These are phyloP conservation scores for Luffia ferchaultella DNA, from an alignment of 2,888 invertebrate species.

Conservation along the genomic window DNA sequence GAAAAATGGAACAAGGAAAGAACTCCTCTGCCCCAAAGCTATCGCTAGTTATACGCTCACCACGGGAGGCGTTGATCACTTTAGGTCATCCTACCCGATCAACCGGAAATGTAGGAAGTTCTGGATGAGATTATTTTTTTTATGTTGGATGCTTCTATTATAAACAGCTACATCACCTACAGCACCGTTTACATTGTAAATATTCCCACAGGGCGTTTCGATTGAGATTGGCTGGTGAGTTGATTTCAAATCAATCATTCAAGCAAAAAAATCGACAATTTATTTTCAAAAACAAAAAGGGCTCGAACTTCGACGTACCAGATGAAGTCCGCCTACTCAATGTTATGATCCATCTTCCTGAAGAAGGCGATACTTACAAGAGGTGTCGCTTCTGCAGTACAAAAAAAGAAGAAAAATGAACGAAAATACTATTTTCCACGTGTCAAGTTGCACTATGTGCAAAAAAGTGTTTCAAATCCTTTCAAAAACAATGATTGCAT, in stretches of 20 bases:
- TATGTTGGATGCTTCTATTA: conserved; percentile 8
- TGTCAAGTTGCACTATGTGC: conserved; percentile 11
- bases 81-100: conserved; percentile 24
- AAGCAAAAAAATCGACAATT: conserved; percentile 6
- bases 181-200: conserved; percentile 15
- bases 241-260: conserved; percentile 12
- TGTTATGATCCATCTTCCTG: conserved; percentile 2
- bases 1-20: conserved; percentile 11
- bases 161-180: conserved; percentile 10
- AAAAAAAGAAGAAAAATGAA: conserved; percentile 12
- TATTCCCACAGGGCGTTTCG: conserved; percentile 15
- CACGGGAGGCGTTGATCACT: conserved; percentile 23
- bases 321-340: neutral
- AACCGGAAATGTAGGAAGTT: conserved; percentile 22
- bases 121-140: conserved; percentile 25
- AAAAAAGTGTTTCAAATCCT: conserved; percentile 15
- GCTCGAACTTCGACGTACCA: conserved; percentile 17
- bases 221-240: conserved; percentile 13
- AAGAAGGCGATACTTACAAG: conserved; percentile 1
- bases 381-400: conserved; percentile 8
- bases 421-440: conserved; percentile 15
- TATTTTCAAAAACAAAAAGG: conserved; percentile 18
- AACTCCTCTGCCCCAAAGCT: conserved; percentile 10
- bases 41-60: conserved; percentile 11
- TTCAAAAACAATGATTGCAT: conserved; percentile 8